A percentile compares a stretch with the other conserved stretches of the same genome.
Conservation (phyloP, 2,113 vertebrate species). For the Serinus canaria region DNA sequence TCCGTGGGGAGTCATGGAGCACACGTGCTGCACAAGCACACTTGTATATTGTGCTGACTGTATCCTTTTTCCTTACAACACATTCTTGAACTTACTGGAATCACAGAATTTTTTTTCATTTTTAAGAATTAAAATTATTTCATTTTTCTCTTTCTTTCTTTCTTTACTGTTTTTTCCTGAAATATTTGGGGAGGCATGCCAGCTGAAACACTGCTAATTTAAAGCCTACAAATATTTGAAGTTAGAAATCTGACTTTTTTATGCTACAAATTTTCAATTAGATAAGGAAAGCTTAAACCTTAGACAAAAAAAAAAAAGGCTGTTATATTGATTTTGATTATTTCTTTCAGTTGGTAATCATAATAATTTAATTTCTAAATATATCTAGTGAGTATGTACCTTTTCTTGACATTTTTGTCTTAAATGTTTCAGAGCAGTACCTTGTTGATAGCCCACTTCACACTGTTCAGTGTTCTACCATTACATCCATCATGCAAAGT, state of each 20-base stretch:
- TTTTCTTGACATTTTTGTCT: not conserved
- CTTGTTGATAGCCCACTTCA: not conserved
- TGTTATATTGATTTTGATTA: not conserved
- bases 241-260: not conserved
- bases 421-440: not conserved
- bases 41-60: not conserved
- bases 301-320: not conserved
- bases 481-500: not conserved
- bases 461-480: not conserved
- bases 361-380: not conserved
- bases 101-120: not conserved
- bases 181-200: not conserved
- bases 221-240: not conserved
- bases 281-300: not conserved
- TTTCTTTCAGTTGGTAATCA: not conserved
- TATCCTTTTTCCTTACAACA: not conserved
- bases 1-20: not conserved
- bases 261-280: not conserved
- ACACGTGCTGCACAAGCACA: accelerated
- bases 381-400: not conserved
- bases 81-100: not conserved
- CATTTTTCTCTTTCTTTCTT: not conserved
- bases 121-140: not conserved
- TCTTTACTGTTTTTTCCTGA: not conserved
- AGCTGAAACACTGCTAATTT: not conserved